These are phyloP conservation scores for Hydropsyche betteni DNA, from an alignment of 2,888 invertebrate genomes.

Conservation along the genomic window DNA sequence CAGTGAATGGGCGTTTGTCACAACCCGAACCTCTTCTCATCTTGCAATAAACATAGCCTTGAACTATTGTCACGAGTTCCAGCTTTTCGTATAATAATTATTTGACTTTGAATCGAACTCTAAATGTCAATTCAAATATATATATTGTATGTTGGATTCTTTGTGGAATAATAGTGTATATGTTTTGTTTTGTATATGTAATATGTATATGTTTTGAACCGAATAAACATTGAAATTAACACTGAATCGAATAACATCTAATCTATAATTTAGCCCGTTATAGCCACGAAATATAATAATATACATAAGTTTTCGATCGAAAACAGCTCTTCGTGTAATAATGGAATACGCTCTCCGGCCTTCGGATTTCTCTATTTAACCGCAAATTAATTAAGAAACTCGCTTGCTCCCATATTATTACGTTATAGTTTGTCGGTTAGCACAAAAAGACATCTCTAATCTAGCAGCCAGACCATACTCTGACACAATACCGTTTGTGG, in stretches of 20 bases:
- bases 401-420: background rate
- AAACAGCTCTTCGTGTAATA: too few species aligned
- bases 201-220: too few species aligned
- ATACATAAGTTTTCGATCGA: too few species aligned
- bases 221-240: too few species aligned
- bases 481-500: conserved; percentile 3
- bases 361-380: conserved; percentile 9
- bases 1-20: conserved; percentile 1
- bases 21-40: background rate
- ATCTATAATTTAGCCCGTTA: background rate
- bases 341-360: background rate
- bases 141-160: too few species aligned
- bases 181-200: too few species aligned
- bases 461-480: background rate
- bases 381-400: conserved; percentile 24
- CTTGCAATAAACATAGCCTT: background rate
- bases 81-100: background rate
- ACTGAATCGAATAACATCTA: background rate
- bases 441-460: conserved; percentile 6
- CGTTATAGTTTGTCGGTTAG: conserved; percentile 7
- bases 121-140: too few species aligned
- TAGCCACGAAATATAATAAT: too few species aligned
- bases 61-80: background rate
- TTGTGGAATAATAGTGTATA: too few species aligned
- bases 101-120: background rate